phyloP scores from a whole-genome alignment of 2,888 invertebrate species.

The Eueremaeus valkanovi region DNA sequence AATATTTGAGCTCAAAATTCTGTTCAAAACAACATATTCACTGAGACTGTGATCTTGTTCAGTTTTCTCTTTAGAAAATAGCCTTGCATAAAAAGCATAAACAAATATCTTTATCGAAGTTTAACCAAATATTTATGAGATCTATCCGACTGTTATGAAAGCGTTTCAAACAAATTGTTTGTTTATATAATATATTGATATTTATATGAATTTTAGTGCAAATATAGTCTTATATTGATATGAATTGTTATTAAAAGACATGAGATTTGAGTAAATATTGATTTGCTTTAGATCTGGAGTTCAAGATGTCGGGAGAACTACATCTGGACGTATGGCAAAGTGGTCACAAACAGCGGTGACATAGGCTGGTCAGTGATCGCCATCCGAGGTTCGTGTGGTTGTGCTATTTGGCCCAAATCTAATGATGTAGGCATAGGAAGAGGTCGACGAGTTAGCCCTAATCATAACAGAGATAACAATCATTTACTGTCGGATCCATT shows the following conservation, averaged over 20 bases:
- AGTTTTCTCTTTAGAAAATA: too few species aligned
- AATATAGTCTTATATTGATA: too few species aligned
- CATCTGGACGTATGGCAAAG: constrained; percentile 46
- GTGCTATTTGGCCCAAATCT: constrained; percentile 42
- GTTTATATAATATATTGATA: too few species aligned
- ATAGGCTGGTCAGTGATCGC: constrained; percentile 44
- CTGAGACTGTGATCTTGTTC: too few species aligned
- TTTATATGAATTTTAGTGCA: too few species aligned
- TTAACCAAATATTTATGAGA: too few species aligned
- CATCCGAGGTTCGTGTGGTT: constrained; percentile 43
- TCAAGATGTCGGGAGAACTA: constrained; percentile 44
- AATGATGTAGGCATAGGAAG: constrained; percentile 1
- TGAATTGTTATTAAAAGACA: not conserved
- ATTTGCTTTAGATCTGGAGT: constrained; percentile 38
- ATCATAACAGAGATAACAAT: constrained; percentile 15
- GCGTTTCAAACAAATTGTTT: too few species aligned
- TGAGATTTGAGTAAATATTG: not conserved
- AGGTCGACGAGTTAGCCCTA: constrained; percentile 16
- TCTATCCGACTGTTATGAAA: too few species aligned
- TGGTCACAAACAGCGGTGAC: constrained; percentile 39
- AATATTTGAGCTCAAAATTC: too few species aligned
- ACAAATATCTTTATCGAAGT: too few species aligned
- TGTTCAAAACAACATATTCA: too few species aligned
- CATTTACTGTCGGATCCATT: constrained; percentile 13
- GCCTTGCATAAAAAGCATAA: too few species aligned